These are phyloP conservation scores for Halichondria panicea DNA, from an alignment of 37 sponge, comb jelly and placozoan species.

Conservation along the genomic window DNA sequence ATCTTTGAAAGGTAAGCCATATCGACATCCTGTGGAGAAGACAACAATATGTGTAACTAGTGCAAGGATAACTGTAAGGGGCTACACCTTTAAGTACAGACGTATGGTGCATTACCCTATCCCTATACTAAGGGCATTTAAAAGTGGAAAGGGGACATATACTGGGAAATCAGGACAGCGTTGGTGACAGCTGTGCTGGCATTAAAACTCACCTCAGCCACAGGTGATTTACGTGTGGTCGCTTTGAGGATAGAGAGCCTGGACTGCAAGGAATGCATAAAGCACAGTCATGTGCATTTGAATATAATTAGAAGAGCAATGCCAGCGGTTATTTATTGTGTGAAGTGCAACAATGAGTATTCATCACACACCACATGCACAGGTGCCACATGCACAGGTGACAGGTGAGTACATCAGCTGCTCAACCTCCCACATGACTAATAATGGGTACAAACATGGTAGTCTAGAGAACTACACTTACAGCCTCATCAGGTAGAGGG, in stretches of 20 bases:
- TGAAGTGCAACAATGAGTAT: not conserved
- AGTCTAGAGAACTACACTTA: slow-evolving; percentile 39
- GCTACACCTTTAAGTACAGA: too few relatives aligned
- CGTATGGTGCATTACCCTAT: too few relatives aligned
- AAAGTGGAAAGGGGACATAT: too few relatives aligned
- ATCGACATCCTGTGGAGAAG: slow-evolving; percentile 76
- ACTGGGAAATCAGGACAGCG: too few relatives aligned
- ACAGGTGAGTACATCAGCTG: not conserved
- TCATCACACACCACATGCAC: not conserved
- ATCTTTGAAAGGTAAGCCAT: slow-evolving; percentile 75
- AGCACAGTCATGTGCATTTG: too few relatives aligned
- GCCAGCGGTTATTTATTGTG: not conserved
- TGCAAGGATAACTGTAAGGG: too few relatives aligned
- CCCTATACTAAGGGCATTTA: too few relatives aligned
- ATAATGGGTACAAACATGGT: too few relatives aligned
- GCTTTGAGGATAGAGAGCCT: slow-evolving; percentile 79
- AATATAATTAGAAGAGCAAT: too few relatives aligned
- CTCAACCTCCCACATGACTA: too few relatives aligned
- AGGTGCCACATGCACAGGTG: not conserved
- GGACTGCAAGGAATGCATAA: slow-evolving; percentile 5
- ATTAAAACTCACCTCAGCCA: slow-evolving; percentile 77
- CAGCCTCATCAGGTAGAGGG: slow-evolving; percentile 95
- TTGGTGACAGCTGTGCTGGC: too few relatives aligned
- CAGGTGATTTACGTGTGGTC: slow-evolving; percentile 88
- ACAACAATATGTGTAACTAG: not conserved